Evolutionary conservation across 2,797 vertebrate genomes (phyloP).

Genomic region (Melanotaenia trifasciata): DNA sequence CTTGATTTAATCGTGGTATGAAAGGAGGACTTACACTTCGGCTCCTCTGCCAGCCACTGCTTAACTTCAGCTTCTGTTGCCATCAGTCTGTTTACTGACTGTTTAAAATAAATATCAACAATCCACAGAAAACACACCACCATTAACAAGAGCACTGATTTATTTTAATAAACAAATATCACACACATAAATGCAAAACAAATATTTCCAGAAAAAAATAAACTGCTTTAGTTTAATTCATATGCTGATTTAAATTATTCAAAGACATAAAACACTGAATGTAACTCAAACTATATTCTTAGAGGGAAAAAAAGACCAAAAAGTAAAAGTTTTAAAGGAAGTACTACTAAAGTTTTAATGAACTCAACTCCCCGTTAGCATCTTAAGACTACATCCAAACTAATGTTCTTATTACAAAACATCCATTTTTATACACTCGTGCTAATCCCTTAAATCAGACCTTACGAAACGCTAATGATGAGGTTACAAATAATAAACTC

Average conservation of each 20-base stretch:
- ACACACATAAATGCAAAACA: neutral
- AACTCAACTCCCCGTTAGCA: too few relatives aligned
- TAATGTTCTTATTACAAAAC: too few relatives aligned
- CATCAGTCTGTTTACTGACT: constrained; percentile 74
- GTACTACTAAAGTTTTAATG: too few relatives aligned
- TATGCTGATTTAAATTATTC: neutral
- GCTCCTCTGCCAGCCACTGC: constrained; percentile 73
- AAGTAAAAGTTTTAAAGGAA: neutral
- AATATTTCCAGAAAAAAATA: neutral
- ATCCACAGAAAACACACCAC: neutral
- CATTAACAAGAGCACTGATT: neutral
- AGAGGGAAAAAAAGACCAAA: neutral
- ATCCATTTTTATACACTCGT: too few relatives aligned
- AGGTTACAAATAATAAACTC: too few relatives aligned
- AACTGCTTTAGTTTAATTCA: neutral
- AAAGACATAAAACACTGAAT: neutral
- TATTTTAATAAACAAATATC: neutral
- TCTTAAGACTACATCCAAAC: too few relatives aligned
- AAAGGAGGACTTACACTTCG: constrained; percentile 73
- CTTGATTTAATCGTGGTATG: neutral
- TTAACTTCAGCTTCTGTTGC: constrained; percentile 80
- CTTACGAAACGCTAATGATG: too few relatives aligned
- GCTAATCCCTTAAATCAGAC: too few relatives aligned
- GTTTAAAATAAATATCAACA: constrained; percentile 9
- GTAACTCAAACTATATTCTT: too few relatives aligned